Evolutionary conservation across 2,113 vertebrate species (phyloP).

Genomic region (Sphyrna mokarran): DNA sequence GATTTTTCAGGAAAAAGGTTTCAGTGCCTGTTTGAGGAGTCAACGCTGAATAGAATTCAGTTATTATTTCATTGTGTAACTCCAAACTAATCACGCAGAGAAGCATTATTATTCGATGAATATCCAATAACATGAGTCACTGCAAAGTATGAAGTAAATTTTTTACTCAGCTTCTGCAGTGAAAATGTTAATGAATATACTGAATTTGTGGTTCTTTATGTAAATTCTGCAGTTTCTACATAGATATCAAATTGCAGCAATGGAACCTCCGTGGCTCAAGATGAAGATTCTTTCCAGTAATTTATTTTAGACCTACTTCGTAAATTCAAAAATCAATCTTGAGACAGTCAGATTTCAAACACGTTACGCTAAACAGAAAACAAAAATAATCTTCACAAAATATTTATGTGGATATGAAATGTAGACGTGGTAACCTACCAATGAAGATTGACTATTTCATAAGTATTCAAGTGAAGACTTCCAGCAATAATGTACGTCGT

Average conservation of each 20-base stretch:
- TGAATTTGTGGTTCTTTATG: not conserved
- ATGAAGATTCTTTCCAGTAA: not conserved
- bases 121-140: not conserved
- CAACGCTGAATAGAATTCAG: not conserved
- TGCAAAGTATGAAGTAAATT: not conserved
- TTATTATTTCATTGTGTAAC: not conserved
- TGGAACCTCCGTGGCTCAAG: not conserved
- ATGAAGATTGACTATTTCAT: not conserved
- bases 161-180: not conserved
- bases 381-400: not conserved
- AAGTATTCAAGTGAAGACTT: not conserved
- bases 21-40: not conserved
- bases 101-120: not conserved
- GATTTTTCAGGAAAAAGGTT: not conserved
- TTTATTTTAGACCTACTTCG: not conserved
- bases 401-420: not conserved
- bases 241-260: not conserved
- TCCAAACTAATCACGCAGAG: not conserved
- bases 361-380: not conserved
- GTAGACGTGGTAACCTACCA: not conserved
- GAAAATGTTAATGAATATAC: not conserved
- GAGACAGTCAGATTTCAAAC: not conserved
- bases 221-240: no score
- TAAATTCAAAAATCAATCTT: constrained; percentile 13
- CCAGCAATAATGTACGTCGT: not conserved